These are phyloP conservation scores for Typhlichthys eigenmanni DNA, from an alignment of 2,797 vertebrate genomes.

Conservation along the genomic window DNA sequence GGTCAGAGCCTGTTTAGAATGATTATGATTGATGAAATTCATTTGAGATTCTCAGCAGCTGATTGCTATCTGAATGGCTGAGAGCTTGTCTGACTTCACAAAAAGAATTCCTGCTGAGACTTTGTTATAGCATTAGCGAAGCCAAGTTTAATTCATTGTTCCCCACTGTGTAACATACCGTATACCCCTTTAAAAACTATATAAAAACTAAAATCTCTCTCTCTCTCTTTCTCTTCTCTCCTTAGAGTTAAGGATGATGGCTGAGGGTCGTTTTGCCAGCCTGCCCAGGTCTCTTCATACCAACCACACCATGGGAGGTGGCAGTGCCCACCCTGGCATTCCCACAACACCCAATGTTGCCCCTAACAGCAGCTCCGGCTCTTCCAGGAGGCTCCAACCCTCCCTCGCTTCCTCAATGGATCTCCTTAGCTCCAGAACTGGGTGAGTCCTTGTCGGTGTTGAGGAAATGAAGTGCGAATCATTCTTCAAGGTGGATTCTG, in stretches of 20 bases:
- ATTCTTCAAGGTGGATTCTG: no score
- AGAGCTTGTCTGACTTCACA: no score
- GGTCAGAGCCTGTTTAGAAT: no score
- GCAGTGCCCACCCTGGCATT: slow-evolving; percentile 42
- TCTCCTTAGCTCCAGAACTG: slow-evolving; percentile 84
- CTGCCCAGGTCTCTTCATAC: slow-evolving; percentile 85
- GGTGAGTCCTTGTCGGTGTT: slow-evolving; percentile 40
- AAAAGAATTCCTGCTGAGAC: no score
- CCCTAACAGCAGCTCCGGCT: slow-evolving; percentile 30
- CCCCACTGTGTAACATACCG: no score
- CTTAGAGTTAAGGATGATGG: slow-evolving; percentile 90
- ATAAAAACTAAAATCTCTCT: not conserved
- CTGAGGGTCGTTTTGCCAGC: slow-evolving; percentile 92
- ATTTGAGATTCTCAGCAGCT: slow-evolving; percentile 2
- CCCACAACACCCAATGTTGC: slow-evolving; percentile 74
- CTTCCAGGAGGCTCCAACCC: slow-evolving; percentile 76
- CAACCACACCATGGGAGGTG: slow-evolving; percentile 62
- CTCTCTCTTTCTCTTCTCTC: slow-evolving; percentile 11
- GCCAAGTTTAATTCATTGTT: no score
- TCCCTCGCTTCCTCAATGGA: slow-evolving; percentile 92
- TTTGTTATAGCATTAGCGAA: no score
- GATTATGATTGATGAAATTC: no score
- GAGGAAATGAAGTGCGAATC: no score
- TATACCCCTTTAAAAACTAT: no score
- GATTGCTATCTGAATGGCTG: not conserved